phyloP scores from a whole-genome alignment of 2,113 vertebrate genomes.

The Amia ocellicauda region DNA sequence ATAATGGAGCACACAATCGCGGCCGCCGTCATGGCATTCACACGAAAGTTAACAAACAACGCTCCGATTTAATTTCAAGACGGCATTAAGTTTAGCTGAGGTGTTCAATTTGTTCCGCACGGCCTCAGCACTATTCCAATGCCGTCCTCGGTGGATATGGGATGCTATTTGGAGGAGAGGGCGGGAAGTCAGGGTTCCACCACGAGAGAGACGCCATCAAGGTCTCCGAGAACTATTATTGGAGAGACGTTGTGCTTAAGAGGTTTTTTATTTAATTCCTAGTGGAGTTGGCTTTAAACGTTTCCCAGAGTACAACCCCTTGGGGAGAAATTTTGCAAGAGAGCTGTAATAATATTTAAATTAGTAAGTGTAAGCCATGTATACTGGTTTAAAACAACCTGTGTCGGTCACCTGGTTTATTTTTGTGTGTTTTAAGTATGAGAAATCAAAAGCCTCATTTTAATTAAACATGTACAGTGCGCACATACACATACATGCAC shows the following conservation, averaged over 20 bases:
- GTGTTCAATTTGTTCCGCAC: neutral
- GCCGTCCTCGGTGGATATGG: neutral
- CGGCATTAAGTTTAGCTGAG: neutral
- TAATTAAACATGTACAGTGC: too few species aligned
- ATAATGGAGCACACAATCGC: slow-evolving; percentile 19
- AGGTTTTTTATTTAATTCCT: neutral
- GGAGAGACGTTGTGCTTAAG: neutral
- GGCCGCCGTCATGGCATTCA: neutral
- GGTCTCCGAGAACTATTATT: slow-evolving; percentile 19
- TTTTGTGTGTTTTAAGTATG: too few species aligned
- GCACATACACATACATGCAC: too few species aligned
- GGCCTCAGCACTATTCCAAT: neutral
- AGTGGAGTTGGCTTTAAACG: slow-evolving; percentile 17
- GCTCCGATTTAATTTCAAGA: neutral
- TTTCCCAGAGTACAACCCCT: slow-evolving; percentile 7
- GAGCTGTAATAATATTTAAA: slow-evolving; percentile 22
- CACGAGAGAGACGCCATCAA: slow-evolving; percentile 1
- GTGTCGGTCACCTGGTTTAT: too few species aligned
- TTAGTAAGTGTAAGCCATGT: too few species aligned
- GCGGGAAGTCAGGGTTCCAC: neutral
- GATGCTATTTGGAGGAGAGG: neutral
- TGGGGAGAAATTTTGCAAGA: slow-evolving; percentile 17
- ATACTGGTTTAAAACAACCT: too few species aligned
- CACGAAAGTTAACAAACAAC: neutral
- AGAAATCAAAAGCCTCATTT: too few species aligned